phyloP scores from a whole-genome alignment of 2,888 invertebrate genomes.

The Ochropleura leucogaster region DNA sequence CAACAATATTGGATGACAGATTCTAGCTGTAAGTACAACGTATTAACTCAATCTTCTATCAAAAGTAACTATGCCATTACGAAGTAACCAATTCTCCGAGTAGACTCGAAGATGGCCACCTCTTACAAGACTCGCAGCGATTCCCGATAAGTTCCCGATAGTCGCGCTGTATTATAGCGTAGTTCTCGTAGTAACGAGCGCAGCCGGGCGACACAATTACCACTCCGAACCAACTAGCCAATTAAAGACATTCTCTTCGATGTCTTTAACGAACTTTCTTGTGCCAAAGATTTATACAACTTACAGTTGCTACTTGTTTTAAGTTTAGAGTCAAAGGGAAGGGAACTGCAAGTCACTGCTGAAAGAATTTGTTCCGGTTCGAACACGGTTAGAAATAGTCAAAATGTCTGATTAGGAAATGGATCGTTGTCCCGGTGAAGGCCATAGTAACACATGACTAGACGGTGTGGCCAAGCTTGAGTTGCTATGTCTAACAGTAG shows the following conservation, averaged over 20 bases:
- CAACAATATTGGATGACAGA: neutral
- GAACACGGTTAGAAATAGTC: neutral
- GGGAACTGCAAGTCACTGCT: neutral
- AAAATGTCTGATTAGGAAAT: neutral
- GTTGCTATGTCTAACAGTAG: neutral
- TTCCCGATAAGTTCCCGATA: slow-evolving; percentile 43
- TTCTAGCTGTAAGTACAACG: neutral
- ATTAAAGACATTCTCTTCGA: slow-evolving; percentile 59
- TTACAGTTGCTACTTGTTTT: slow-evolving; percentile 37
- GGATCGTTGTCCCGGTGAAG: neutral
- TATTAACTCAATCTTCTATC: no score
- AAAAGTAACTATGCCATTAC: neutral
- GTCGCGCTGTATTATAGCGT: slow-evolving; percentile 25
- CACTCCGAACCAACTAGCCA: slow-evolving; percentile 51
- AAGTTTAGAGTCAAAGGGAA: slow-evolving; percentile 20
- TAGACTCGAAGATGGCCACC: slow-evolving; percentile 1
- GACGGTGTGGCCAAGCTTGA: neutral
- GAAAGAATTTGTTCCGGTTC: slow-evolving; percentile 1
- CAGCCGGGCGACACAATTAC: slow-evolving; percentile 53
- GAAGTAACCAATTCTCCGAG: neutral
- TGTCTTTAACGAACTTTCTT: slow-evolving; percentile 49
- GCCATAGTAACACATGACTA: no score
- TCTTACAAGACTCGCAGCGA: slow-evolving; percentile 8
- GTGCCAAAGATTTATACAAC: slow-evolving; percentile 44
- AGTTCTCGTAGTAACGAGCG: slow-evolving; percentile 47